Percentiles rank a stretch among this genome's conserved stretches.
phyloP scores from a whole-genome alignment of 2,113 vertebrate genomes.

The Pycnonotus jocosus region DNA sequence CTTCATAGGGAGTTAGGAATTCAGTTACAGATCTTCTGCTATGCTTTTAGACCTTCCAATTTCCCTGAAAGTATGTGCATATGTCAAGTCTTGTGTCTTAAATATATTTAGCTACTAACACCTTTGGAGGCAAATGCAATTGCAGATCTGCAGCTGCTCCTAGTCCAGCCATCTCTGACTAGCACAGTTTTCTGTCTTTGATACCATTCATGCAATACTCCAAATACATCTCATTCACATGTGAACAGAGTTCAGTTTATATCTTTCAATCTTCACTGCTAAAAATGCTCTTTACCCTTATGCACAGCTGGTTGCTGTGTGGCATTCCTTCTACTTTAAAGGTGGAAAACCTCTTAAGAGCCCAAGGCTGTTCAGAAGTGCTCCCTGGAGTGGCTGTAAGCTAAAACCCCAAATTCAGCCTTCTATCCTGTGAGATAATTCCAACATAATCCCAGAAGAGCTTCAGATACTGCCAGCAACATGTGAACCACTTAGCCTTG shows the following conservation, averaged over 20 bases:
- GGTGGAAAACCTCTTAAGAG: background rate
- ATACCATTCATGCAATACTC: background rate
- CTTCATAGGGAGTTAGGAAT: background rate
- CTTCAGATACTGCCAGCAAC: background rate
- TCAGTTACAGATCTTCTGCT: background rate
- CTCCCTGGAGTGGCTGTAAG: background rate
- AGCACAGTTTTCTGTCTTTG: background rate
- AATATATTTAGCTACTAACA: background rate
- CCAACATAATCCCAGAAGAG: background rate
- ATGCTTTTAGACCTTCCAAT: background rate
- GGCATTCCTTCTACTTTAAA: background rate
- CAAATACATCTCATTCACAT: background rate
- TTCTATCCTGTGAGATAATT: conserved; percentile 1
- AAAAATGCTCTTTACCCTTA: background rate
- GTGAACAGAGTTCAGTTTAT: background rate
- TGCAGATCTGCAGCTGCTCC: background rate
- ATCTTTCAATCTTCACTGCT: background rate
- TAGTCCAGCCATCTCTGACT: background rate
- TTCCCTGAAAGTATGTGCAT: background rate
- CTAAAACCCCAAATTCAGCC: background rate
- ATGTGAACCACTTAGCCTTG: background rate
- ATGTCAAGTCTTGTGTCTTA: background rate
- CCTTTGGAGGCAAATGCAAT: background rate
- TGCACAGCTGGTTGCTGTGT: background rate
- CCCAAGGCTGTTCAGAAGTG: background rate